phyloP scores from a whole-genome alignment of 2,113 vertebrate species.

The Agelaius tricolor region DNA sequence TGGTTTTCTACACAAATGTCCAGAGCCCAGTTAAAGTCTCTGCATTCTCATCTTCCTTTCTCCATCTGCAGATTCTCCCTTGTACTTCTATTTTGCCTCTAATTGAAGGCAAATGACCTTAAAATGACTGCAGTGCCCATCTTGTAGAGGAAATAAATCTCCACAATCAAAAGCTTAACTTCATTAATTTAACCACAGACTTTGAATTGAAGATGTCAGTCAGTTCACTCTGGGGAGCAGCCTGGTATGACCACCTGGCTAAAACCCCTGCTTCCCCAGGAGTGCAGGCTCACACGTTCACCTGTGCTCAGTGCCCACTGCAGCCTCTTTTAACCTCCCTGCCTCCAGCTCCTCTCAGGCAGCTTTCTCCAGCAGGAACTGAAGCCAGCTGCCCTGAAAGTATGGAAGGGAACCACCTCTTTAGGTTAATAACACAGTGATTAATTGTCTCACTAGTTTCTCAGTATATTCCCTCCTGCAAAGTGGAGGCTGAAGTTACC shows the following conservation, averaged over 20 bases:
- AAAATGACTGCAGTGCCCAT: neutral
- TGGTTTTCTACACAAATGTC: neutral
- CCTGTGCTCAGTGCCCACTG: fast-evolving
- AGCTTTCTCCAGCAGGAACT: neutral
- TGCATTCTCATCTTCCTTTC: neutral
- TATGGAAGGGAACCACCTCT: fast-evolving
- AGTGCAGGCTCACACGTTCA: fast-evolving
- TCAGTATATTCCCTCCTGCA: neutral
- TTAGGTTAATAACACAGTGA: neutral
- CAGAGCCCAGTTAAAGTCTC: neutral
- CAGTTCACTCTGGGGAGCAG: neutral
- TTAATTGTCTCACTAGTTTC: neutral
- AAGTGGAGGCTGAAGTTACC: neutral
- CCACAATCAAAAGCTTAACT: neutral
- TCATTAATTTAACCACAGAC: neutral
- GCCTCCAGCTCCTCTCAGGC: neutral
- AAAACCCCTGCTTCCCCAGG: neutral
- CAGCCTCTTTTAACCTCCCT: neutral
- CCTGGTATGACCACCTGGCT: neutral
- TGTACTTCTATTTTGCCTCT: neutral
- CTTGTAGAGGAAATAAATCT: neutral
- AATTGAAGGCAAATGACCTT: fast-evolving
- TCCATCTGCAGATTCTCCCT: neutral
- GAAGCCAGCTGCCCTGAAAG: neutral
- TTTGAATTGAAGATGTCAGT: neutral